Conservation (phyloP, 2,888 invertebrate species). For the Epiblema foenella region DNA sequence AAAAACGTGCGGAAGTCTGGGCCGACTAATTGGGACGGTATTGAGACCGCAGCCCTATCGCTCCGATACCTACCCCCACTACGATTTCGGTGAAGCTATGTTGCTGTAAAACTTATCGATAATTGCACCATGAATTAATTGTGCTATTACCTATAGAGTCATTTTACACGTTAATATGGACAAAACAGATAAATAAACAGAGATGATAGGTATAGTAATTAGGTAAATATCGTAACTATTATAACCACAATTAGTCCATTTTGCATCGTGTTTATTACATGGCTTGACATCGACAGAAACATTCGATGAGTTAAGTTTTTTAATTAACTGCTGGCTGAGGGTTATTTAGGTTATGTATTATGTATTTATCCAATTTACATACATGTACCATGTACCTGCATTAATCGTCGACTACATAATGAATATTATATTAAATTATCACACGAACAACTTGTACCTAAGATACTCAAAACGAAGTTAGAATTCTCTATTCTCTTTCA, state of each 20-base stretch:
- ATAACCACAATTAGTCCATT: background rate
- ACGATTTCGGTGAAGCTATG: constrained; percentile 27
- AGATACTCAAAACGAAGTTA: background rate
- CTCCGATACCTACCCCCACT: constrained; percentile 39
- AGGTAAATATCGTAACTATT: no score
- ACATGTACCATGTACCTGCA: no score
- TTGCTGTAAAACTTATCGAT: constrained; percentile 33
- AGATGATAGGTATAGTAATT: no score
- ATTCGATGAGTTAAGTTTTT: background rate
- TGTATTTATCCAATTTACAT: no score
- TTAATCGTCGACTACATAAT: no score
- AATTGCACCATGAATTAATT: constrained; percentile 30
- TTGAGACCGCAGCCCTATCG: constrained; percentile 70
- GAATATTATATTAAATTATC: no score
- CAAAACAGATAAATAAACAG: constrained; percentile 9
- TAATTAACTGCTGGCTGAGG: no score
- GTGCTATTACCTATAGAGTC: constrained; percentile 12
- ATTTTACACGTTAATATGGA: constrained; percentile 19
- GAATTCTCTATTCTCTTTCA: constrained; percentile 21
- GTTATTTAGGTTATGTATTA: no score
- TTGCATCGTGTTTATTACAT: background rate
- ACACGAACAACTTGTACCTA: no score
- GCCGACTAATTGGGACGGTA: constrained; percentile 77
- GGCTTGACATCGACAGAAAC: no score
- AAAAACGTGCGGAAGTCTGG: constrained; percentile 81